These are phyloP conservation scores for Liodrosophila aerea DNA, from an alignment of 2,888 invertebrate species.

Conservation along the genomic window DNA sequence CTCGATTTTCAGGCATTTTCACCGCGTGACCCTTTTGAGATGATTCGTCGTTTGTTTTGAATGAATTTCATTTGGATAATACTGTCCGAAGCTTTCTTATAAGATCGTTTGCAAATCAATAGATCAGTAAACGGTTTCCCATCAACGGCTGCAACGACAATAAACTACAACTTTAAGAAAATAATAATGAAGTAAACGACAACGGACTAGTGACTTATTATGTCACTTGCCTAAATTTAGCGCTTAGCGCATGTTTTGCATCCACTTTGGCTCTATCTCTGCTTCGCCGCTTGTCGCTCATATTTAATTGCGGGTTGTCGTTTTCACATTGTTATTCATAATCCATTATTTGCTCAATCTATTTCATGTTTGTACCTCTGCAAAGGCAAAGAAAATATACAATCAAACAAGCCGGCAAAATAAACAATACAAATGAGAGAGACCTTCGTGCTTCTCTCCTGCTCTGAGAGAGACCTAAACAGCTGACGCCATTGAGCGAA, in stretches of 20 bases:
- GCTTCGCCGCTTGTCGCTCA: conserved; percentile 12
- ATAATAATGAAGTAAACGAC: conserved; percentile 20
- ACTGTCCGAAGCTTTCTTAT: conserved; percentile 4
- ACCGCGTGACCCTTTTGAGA: conserved; percentile 67
- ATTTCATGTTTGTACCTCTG: conserved; percentile 27
- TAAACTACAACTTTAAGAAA: conserved; percentile 51
- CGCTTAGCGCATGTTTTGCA: conserved; percentile 46
- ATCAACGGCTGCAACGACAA: conserved; percentile 18
- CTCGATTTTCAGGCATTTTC: conserved; percentile 44
- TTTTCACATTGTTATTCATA: conserved; percentile 23
- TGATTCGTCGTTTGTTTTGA: conserved; percentile 1
- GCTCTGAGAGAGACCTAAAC: conserved; percentile 31
- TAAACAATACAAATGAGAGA: conserved; percentile 36
- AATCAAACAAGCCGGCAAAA: conserved; percentile 61
- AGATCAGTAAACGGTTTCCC: not conserved
- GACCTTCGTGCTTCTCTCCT: conserved; percentile 8
- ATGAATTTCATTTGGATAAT: conserved; percentile 9
- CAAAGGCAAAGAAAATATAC: not conserved
- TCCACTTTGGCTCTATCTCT: conserved; percentile 21
- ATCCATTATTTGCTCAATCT: conserved; percentile 26
- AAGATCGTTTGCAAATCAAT: not conserved
- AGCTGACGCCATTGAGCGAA: conserved; percentile 55
- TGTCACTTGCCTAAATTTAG: conserved; percentile 73
- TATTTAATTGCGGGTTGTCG: conserved; percentile 27
- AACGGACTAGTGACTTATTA: conserved; percentile 62